Evolutionary conservation across 2,888 invertebrate species (phyloP).

Genomic region (Pantelozetes paolii): DNA sequence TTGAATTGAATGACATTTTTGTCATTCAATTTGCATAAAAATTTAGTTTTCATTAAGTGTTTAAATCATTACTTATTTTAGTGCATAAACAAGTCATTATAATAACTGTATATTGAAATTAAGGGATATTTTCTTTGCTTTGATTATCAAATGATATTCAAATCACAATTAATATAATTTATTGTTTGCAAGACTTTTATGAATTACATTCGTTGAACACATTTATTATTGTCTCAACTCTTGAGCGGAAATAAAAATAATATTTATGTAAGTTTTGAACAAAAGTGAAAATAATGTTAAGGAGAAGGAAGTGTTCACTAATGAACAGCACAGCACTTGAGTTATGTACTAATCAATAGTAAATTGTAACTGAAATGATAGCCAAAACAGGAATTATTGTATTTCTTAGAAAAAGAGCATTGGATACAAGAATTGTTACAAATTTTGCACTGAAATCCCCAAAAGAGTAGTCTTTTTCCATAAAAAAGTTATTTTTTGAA

Average conservation of each 20-base stretch:
- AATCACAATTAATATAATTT: too few species aligned
- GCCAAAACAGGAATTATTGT: background rate
- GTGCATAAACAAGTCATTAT: too few species aligned
- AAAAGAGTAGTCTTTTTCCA: background rate
- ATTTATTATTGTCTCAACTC: background rate
- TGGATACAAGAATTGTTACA: background rate
- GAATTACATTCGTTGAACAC: background rate
- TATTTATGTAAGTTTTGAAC: background rate
- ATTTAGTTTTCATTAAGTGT: too few species aligned
- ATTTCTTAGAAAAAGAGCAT: background rate
- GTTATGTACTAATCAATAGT: conserved; percentile 23
- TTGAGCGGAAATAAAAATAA: conserved; percentile 1
- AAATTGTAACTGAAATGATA: background rate
- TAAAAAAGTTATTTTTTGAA: background rate
- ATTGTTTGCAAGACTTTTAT: background rate
- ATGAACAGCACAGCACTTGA: conserved; percentile 22
- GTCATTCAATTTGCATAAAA: too few species aligned
- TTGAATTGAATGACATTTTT: too few species aligned
- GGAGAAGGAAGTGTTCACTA: conserved; percentile 16
- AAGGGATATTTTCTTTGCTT: too few species aligned
- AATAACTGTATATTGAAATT: too few species aligned
- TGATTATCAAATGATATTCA: background rate
- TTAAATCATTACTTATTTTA: too few species aligned
- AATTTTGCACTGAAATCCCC: background rate
- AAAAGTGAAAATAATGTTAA: background rate